Conservation (phyloP, 2,113 vertebrate genomes). For the Pimephales promelas region DNA sequence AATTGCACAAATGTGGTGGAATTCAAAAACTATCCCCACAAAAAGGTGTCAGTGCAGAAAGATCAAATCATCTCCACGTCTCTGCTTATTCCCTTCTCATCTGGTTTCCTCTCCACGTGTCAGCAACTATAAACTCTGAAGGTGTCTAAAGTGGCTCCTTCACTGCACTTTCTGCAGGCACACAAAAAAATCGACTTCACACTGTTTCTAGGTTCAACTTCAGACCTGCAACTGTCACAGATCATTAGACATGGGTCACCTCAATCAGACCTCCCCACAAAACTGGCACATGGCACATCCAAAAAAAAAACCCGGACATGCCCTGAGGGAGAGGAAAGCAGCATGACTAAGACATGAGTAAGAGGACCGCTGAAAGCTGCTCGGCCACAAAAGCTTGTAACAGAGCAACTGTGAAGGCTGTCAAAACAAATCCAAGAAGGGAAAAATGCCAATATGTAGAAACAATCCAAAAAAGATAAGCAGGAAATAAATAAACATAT, state of each 20-base stretch:
- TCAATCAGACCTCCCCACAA: neutral
- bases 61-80: slow-evolving; percentile 10
- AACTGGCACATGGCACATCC: neutral
- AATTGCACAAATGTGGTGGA: too few species aligned
- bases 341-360: slow-evolving; percentile 28
- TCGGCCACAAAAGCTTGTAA: slow-evolving; percentile 27
- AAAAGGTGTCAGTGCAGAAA: neutral
- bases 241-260: slow-evolving; percentile 28
- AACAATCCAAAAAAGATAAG: slow-evolving; percentile 15
- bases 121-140: slow-evolving; percentile 33
- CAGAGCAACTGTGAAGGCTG: slow-evolving; percentile 23
- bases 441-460: slow-evolving; percentile 28
- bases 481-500: slow-evolving; percentile 39
- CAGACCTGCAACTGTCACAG: slow-evolving; percentile 26
- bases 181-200: slow-evolving; percentile 23
- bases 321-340: slow-evolving; percentile 4
- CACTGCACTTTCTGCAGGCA: slow-evolving; percentile 35
- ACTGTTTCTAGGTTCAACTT: neutral
- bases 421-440: slow-evolving; percentile 11
- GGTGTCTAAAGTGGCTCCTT: neutral
- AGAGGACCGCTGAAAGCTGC: slow-evolving; percentile 13
- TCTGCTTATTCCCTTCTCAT: slow-evolving; percentile 22
- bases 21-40: neutral
- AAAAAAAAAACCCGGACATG: neutral
- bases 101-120: neutral